Conservation (phyloP, 2,888 invertebrate species). For the Megastigmus dorsalis region DNA sequence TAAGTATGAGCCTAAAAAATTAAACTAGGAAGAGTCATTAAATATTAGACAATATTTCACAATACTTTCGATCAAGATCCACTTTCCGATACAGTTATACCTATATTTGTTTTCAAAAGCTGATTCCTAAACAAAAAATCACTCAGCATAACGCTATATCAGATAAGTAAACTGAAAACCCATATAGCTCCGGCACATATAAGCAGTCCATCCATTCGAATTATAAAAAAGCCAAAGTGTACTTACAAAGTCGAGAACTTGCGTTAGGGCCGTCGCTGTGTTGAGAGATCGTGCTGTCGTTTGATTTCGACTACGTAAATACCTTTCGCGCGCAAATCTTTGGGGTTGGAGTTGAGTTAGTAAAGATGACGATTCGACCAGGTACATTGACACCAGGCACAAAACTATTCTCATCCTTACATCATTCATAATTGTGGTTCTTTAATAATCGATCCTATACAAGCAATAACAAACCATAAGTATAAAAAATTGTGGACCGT, state of each 20-base stretch:
- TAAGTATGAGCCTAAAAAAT: no score
- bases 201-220: no score
- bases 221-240: no score
- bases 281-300: not conserved
- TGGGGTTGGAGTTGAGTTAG: constrained; percentile 1
- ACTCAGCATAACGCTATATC: no score
- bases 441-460: not conserved
- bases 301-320: constrained; percentile 4
- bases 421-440: constrained; percentile 31
- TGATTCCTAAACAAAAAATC: no score
- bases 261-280: not conserved
- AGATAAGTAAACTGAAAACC: no score
- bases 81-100: no score
- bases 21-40: no score
- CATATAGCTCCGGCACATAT: no score
- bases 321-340: constrained; percentile 9
- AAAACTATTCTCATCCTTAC: not conserved
- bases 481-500: not conserved
- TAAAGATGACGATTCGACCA: not conserved
- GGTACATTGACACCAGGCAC: not conserved
- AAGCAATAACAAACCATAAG: not conserved
- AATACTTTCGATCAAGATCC: no score
- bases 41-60: no score
- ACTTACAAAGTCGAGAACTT: constrained; percentile 40
- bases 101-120: no score